A percentile compares a stretch with the other conserved stretches of the same genome.
Conservation (phyloP, 2,888 invertebrate species). For the Ophion costatus region DNA sequence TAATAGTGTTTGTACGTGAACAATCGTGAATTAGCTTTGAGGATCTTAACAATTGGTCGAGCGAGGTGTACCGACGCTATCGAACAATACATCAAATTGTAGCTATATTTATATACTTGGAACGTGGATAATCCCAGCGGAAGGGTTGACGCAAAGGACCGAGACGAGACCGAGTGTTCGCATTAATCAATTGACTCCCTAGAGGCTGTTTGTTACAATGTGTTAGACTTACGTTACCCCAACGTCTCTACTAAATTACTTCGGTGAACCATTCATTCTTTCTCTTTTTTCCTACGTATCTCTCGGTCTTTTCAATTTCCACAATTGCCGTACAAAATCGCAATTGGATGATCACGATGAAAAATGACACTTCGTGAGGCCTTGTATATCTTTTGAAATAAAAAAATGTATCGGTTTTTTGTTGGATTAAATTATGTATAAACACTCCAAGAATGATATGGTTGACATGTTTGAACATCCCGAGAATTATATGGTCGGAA, state of each 20-base stretch:
- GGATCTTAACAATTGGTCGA: conserved; percentile 53
- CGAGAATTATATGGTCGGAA: too few relatives aligned
- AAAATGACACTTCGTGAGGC: too few relatives aligned
- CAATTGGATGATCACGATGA: too few relatives aligned
- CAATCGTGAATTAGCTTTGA: conserved; percentile 10
- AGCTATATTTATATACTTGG: conserved; percentile 21
- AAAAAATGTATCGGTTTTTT: too few relatives aligned
- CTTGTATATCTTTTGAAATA: too few relatives aligned
- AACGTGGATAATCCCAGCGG: conserved; percentile 63
- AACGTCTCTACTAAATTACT: conserved; percentile 49
- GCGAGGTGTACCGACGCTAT: conserved; percentile 14
- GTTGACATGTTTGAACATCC: too few relatives aligned
- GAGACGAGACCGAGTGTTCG: conserved; percentile 63
- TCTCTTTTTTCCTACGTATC: not conserved
- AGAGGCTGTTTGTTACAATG: conserved; percentile 60
- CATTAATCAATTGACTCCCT: conserved; percentile 72
- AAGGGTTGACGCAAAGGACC: conserved; percentile 53
- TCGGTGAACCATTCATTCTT: conserved; percentile 24
- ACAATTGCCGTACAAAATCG: too few relatives aligned
- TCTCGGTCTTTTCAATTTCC: too few relatives aligned
- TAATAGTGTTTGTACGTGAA: conserved; percentile 8
- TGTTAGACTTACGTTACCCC: conserved; percentile 50
- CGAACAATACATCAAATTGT: conserved; percentile 39
- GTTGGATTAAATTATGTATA: too few relatives aligned
- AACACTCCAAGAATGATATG: too few relatives aligned